Evolutionary conservation across 2,113 vertebrate genomes (phyloP), one percentile per base, ranked within the genome.

Genomic region (Periophthalmus modestus): DNA sequence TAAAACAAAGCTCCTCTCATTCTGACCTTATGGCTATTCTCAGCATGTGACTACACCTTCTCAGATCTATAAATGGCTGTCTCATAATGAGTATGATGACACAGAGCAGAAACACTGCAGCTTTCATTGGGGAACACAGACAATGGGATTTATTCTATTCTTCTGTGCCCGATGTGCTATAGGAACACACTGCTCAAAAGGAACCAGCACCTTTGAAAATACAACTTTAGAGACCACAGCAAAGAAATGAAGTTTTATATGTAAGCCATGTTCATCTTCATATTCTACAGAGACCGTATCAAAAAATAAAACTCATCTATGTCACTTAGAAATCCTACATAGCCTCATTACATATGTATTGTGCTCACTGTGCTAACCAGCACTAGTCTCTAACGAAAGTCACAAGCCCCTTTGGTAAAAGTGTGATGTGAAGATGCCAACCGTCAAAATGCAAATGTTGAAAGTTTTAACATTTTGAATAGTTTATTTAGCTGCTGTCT

Each of bases 11-110:
- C 87, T 74, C 71, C 46, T 82, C 79, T 85, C 82, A 74, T 66
- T 80, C 80, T 89, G 90, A 90, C 89, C 88, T 89, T 73, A 65
- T 86, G 87, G 84, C 89, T 91, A 91, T 92, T 89, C 78, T 83
- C 69, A 87, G 90, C 73, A 88, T 79, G 71, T 74, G 84, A 82
- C 77, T 76, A 82, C 87, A 87, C 88, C 85, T 85, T 92, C 85
- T 87, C 82, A 82, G 82, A 82, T 89, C 85, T 91, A 91, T 81
- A 91, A 91, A 87, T 91, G 87, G 89, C 62, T 59, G 68, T 63
- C 82, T 80, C 75, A 81, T 92, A 89, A 92, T 89, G 89, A 90
- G 82, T 50, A 83, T 88, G 83, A 89, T 88, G 89, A 90, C 89
- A 90, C 82, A 73, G 69, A 79, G 82, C 86, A 82, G 84, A 89